A percentile compares a stretch with the other conserved stretches of the same genome.
Evolutionary conservation across 2,797 vertebrate genomes (phyloP).

Genomic region (Coluber constrictor): DNA sequence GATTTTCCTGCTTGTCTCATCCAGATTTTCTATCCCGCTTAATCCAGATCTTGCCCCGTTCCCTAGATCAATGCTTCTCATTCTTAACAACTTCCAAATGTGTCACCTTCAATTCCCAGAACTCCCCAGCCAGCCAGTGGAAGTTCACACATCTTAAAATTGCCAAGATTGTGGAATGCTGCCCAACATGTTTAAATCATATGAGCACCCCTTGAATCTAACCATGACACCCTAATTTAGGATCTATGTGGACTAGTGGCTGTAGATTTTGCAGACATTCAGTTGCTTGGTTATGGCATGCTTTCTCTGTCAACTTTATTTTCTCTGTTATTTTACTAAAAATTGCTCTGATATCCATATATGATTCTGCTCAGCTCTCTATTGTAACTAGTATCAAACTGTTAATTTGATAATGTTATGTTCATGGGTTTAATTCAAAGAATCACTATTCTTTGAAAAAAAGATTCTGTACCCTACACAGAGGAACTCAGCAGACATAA

Average conservation of each 20-base stretch:
- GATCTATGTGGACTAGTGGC: not conserved
- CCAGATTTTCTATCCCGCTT: not conserved
- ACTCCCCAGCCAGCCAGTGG: not conserved
- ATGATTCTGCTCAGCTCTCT: not conserved
- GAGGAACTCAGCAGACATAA: not conserved
- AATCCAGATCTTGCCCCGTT: not conserved
- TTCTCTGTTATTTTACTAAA: not conserved
- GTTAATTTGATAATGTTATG: not conserved
- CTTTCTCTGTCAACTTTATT: not conserved
- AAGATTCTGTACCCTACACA: not conserved
- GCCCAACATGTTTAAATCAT: not conserved
- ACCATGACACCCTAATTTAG: not conserved
- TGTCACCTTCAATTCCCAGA: not conserved
- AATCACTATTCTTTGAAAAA: not conserved
- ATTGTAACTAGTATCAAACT: not conserved
- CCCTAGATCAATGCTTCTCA: not conserved
- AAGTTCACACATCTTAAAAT: not conserved
- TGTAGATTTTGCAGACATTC: not conserved
- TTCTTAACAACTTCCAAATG: not conserved
- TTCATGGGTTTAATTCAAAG: not conserved
- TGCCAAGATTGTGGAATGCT: not conserved
- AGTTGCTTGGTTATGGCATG: not conserved
- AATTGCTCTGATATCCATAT: not conserved
- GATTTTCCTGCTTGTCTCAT: not conserved
- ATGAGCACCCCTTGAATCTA: not conserved